These are phyloP conservation scores for Indri indri DNA, from an alignment of 2,113 vertebrate species.

Conservation along the genomic window DNA sequence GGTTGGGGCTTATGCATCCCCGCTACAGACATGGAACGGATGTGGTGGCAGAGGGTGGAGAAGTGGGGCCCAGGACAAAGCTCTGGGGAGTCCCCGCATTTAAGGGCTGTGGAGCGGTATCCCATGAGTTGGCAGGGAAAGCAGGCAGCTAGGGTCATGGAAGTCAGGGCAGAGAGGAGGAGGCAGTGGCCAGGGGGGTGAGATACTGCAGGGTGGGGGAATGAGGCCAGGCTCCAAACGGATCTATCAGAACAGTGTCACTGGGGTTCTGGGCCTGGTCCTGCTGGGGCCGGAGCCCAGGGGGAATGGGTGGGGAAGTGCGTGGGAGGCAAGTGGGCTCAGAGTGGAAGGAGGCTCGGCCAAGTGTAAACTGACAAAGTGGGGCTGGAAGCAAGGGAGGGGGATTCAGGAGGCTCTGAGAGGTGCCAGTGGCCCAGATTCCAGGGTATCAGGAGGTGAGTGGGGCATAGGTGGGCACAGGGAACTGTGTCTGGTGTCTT, in stretches of 20 bases:
- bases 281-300: not conserved
- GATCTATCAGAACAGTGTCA: not conserved
- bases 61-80: not conserved
- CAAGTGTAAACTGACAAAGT: not conserved
- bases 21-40: not conserved
- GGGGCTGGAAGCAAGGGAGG: not conserved
- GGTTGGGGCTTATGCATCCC: not conserved
- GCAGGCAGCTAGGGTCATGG: not conserved
- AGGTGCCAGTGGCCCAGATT: not conserved
- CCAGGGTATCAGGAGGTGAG: not conserved
- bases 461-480: not conserved
- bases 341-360: not conserved
- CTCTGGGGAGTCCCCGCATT: not conserved
- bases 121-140: not conserved
- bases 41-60: not conserved
- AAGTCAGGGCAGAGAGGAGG: not conserved
- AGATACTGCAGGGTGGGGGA: not conserved
- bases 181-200: too few relatives aligned
- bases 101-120: not conserved
- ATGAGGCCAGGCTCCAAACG: not conserved
- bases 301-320: not conserved
- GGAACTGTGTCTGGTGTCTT: not conserved
- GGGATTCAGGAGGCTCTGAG: not conserved
- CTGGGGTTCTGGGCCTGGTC: not conserved
- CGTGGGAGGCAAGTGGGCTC: not conserved